These are phyloP conservation scores for Larimichthys polyactis DNA, from an alignment of 2,113 vertebrate species.

Conservation along the genomic window DNA sequence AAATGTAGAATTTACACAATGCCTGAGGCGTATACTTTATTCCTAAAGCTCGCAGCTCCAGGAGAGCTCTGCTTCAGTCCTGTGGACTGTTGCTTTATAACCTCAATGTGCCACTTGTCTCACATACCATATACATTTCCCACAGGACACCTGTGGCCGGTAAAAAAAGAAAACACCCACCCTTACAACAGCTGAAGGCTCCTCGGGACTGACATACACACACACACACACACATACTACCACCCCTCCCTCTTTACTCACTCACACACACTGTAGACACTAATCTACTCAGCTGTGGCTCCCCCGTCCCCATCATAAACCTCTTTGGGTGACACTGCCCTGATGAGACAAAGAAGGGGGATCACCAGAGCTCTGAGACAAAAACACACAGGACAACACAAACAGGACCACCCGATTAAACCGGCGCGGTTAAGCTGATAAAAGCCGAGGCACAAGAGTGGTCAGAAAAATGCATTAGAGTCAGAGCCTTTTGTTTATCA, in stretches of 20 bases:
- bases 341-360: constrained; percentile 73
- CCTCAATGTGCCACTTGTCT: constrained; percentile 51
- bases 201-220: constrained; percentile 35
- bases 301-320: constrained; percentile 65
- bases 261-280: constrained; percentile 54
- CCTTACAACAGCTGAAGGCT: constrained; percentile 78
- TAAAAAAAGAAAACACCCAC: constrained; percentile 52
- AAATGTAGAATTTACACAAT: constrained; percentile 29
- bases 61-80: constrained; percentile 1
- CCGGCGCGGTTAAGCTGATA: constrained; percentile 77
- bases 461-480: constrained; percentile 71
- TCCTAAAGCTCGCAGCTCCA: constrained; percentile 17
- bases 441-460: constrained; percentile 65
- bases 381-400: constrained; percentile 67
- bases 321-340: constrained; percentile 74
- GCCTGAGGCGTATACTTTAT: constrained; percentile 13
- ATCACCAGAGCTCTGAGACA: constrained; percentile 64
- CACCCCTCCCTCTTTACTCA: constrained; percentile 32
- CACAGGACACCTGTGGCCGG: constrained; percentile 65
- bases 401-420: constrained; percentile 73
- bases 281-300: constrained; percentile 78
- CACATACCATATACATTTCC: constrained; percentile 62
- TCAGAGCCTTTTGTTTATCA: constrained; percentile 80
- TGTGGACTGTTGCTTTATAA: constrained; percentile 22
- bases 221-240: constrained; percentile 33